Evolutionary conservation across 2,888 invertebrate species (phyloP).

Genomic region (Nasonia oneida): DNA sequence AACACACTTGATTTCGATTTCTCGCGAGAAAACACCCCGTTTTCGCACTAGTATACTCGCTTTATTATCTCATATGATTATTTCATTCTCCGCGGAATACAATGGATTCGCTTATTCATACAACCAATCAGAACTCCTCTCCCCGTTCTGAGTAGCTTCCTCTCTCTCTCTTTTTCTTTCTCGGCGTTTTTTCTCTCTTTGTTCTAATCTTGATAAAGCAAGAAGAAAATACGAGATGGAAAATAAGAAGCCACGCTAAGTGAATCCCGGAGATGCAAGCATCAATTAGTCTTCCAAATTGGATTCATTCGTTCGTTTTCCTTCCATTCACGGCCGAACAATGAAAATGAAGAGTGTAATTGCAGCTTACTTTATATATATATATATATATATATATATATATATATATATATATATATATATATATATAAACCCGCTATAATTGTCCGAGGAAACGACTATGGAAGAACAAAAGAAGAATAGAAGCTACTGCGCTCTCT

Average conservation of each 20-base stretch:
- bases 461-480: constrained; percentile 38
- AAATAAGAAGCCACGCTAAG: constrained; percentile 1
- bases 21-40: background rate
- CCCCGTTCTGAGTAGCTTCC: background rate
- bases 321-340: background rate
- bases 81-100: background rate
- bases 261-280: background rate
- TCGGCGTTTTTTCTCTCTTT: background rate
- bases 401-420: background rate
- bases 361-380: constrained; percentile 43
- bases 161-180: background rate
- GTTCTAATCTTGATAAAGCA: background rate
- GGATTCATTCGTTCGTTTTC: constrained; percentile 21
- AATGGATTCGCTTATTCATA: background rate
- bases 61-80: background rate
- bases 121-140: background rate
- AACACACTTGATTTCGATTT: too few relatives aligned
- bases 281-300: constrained; percentile 30
- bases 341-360: constrained; percentile 36
- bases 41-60: too few relatives aligned
- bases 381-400: background rate
- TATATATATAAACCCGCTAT: background rate
- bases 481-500: background rate
- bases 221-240: background rate
- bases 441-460: constrained; percentile 13